Evolutionary conservation across 2,797 vertebrate genomes (phyloP).

Genomic region (Artibeus jamaicensis): DNA sequence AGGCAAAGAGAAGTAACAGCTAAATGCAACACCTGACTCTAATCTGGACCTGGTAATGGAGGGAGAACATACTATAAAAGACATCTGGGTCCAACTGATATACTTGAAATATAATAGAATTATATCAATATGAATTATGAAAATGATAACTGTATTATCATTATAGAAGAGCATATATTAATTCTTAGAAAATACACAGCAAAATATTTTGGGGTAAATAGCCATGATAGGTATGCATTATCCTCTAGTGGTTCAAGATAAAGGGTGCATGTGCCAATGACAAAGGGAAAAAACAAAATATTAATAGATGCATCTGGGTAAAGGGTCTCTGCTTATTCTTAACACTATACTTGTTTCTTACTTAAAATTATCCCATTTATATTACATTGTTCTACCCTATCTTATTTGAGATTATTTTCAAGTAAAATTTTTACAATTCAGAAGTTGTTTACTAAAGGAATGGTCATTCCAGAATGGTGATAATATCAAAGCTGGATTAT

Average conservation of each 20-base stretch:
- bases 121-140: background rate
- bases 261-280: background rate
- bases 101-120: background rate
- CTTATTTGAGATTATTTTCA: background rate
- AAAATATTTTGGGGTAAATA: background rate
- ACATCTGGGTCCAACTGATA: background rate
- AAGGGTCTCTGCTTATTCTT: background rate
- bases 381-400: background rate
- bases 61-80: background rate
- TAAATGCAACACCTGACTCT: background rate
- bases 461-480: background rate
- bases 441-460: background rate
- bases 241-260: background rate
- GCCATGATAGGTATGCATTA: background rate
- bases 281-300: background rate
- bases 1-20: background rate
- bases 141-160: background rate
- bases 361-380: background rate
- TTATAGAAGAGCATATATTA: background rate
- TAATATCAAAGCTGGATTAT: background rate
- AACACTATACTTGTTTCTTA: background rate
- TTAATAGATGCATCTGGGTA: background rate
- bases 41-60: background rate
- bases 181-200: background rate
- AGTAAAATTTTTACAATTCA: background rate